Base-by-base conservation (phyloP, 2,888 invertebrate genomes). In the Ectemnius lituratus region DNA sequence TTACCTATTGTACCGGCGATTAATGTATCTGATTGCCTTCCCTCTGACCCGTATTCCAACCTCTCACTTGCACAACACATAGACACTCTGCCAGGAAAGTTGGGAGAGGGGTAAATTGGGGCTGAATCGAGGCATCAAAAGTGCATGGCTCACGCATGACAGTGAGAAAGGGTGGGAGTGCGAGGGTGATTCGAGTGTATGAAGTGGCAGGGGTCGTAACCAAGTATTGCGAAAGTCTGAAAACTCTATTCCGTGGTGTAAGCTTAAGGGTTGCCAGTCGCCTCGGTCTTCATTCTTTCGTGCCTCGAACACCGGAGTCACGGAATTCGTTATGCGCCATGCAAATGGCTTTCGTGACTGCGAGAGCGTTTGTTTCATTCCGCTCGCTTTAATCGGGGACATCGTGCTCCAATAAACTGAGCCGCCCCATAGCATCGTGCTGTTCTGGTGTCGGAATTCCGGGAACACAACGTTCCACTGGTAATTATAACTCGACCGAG, bases 241-340 rank as follows among this genome's bases (percentile, higher is more conserved):
- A 37, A 37, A 37, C 37, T 37, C 37, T 37, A 37, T 49, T 45
- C 52, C 16, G 27, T 58, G 67, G 75, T 81, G 73, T 78, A 78
- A 81, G 61, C 73, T 75, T 68, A 64, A 78, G 73, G 68, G 67
- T 28, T 59, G 70, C 28, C 58, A 74, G 68, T 72, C 70, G 73
- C 75, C 69, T 69, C 47, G 67, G 67, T 67, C 73, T 73, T 68
- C 73, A 67, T 77, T 79, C 70, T 70, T 72, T 75, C 68, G 63
- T 70, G 70, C 60, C 49, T 59, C 56, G 45, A 46, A 61, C 56
- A 58, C 16, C 80, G 84, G 37, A 37, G 37, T 85, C 78, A 81
- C 85, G 80, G 86, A 79, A 79, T 81, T 81, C 74, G 71, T 73
- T 80, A 69, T 70, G 70, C 71, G 69, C 70, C 70, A 73, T 69